Evolutionary conservation across 2,888 invertebrate genomes (phyloP), one percentile per base, ranked within the genome.

Genomic region (Drosophila borealis): DNA sequence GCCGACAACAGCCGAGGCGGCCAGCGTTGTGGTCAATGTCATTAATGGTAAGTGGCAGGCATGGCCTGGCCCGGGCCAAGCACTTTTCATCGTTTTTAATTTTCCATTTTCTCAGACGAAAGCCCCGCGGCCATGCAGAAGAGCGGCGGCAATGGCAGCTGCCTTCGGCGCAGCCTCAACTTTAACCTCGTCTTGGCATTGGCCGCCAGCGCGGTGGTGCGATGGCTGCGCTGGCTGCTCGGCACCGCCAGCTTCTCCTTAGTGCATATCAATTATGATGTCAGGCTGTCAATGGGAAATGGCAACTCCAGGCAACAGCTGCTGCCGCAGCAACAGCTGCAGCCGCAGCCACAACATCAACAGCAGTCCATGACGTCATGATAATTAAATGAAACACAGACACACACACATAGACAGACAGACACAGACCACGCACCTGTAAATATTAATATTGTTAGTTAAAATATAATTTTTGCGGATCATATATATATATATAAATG

Each of bases 1-100:
- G 81, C 97, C 97, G 19, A 97, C 97, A 37, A 95, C 96, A 91
- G 97, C 97, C 49, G 96, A 96, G 83, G 95, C 96, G 36, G 95
- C 97, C 73, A 96, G 96, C 83, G 96, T 97, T 85, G 96, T 96
- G 91, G 96, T 97, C 78, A 97, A 97, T 93, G 96, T 97, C 90
- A 96, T 97, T 92, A 97, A 96, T 93, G 97, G 97, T 96, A 93
- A 94, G 93, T 77, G 67, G 55, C 45, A 42, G 59, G 33, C 46
- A n/a, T n/a, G n/a, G n/a, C n/a, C 10, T 42, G 45, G 33, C 39
- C 34, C 60, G 5, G n/a, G 39, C 39, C 8, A n/a, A 10, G 41
- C 56, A 9, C 39, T 50, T 49, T 17, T 34, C 42, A 37, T 37
- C 3, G 36, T 29, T 39, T 46, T 41, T 29, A 33, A n/a, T 56